Percentiles rank a stretch among this genome's conserved stretches.
These are phyloP conservation scores for Anhinga rufa DNA, from an alignment of 2,113 vertebrate genomes.

Conservation along the genomic window DNA sequence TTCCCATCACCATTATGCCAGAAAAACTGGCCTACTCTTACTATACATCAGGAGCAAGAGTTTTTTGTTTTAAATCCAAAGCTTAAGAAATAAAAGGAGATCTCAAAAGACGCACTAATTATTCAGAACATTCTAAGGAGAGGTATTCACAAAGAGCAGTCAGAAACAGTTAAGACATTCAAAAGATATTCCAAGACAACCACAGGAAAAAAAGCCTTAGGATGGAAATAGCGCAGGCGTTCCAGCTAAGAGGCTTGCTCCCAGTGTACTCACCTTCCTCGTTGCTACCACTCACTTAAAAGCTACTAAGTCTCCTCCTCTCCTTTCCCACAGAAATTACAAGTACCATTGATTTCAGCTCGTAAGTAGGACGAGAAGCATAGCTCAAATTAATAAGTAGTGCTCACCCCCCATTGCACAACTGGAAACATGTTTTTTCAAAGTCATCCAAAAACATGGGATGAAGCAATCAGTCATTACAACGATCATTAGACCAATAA, in stretches of 20 bases:
- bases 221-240: background rate
- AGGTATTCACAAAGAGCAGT: background rate
- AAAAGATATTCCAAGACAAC: background rate
- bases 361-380: background rate
- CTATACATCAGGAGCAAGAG: rapidly evolving
- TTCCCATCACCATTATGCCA: background rate
- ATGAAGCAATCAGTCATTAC: background rate
- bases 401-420: background rate
- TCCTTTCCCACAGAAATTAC: background rate
- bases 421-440: background rate
- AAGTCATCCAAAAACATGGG: background rate
- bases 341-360: background rate
- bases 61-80: background rate
- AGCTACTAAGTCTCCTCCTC: background rate
- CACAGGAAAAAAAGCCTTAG: background rate
- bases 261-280: background rate
- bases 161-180: background rate
- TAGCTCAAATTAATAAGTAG: background rate
- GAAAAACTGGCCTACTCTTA: background rate
- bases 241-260: background rate
- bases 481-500: background rate
- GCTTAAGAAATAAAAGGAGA: background rate
- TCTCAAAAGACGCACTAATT: background rate
- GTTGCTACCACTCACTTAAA: background rate
- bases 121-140: background rate